Conservation (phyloP, 1,140 invertebrate species). For the Magallana ariakensis region DNA sequence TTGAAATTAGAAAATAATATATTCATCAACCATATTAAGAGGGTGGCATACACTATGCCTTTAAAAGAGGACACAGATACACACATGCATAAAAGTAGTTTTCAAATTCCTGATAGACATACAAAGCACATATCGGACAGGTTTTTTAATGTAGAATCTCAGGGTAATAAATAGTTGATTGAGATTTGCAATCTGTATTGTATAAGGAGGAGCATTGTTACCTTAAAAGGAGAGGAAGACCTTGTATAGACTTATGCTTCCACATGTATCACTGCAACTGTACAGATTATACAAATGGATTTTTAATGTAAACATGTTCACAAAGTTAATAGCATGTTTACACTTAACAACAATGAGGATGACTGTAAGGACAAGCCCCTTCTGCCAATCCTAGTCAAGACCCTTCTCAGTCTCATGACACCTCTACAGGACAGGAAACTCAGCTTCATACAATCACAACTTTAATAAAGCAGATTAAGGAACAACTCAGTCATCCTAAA, state of each 20-base stretch:
- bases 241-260: constrained; percentile 24
- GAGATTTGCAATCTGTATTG: background rate
- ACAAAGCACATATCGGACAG: background rate
- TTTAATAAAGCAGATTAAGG: background rate
- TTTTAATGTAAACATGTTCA: constrained; percentile 42
- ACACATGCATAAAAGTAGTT: background rate
- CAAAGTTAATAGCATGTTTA: background rate
- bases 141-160: background rate
- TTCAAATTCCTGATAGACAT: constrained; percentile 1
- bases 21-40: constrained; percentile 7
- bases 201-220: constrained; percentile 27
- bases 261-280: constrained; percentile 39
- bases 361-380: background rate
- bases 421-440: background rate
- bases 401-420: background rate
- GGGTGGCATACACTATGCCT: constrained; percentile 10
- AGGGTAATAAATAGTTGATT: background rate
- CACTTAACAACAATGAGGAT: background rate
- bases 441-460: background rate
- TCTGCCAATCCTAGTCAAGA: background rate
- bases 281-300: constrained; percentile 16
- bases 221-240: background rate
- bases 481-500: constrained; percentile 16
- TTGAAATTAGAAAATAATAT: constrained; percentile 42
- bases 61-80: background rate